phyloP scores from a whole-genome alignment of 2,797 vertebrate species.

The Lycodopsis pacificus region DNA sequence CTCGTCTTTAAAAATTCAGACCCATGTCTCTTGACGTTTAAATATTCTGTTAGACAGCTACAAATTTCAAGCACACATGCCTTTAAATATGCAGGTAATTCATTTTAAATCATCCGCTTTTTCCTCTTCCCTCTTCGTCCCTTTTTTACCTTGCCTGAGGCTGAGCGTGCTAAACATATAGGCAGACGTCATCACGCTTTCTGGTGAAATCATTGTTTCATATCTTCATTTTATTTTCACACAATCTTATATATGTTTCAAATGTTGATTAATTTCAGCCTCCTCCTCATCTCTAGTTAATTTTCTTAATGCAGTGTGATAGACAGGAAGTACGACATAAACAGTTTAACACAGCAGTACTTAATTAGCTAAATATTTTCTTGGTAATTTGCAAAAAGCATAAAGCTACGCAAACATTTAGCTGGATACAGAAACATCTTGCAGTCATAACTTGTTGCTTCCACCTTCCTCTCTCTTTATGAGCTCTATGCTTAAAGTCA shows the following conservation, averaged over 20 bases:
- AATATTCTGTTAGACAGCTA: slow-evolving; percentile 15
- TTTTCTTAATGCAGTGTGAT: slow-evolving; percentile 4
- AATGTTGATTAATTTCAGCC: neutral
- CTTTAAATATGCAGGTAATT: neutral
- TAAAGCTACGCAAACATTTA: slow-evolving; percentile 7
- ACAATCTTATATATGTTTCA: neutral
- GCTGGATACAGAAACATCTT: slow-evolving; percentile 16
- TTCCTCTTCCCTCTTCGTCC: neutral
- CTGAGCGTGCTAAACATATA: neutral
- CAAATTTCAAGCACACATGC: slow-evolving; percentile 6
- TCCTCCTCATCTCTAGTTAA: neutral
- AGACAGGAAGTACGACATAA: neutral
- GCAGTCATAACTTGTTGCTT: slow-evolving; percentile 16
- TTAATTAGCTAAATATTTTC: neutral
- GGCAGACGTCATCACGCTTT: neutral
- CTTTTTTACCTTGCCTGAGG: neutral
- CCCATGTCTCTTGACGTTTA: slow-evolving; percentile 8
- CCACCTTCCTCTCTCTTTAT: slow-evolving; percentile 15
- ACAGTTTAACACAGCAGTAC: neutral
- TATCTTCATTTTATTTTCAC: neutral
- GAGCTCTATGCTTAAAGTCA: slow-evolving; percentile 40
- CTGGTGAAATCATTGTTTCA: neutral
- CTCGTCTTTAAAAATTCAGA: neutral
- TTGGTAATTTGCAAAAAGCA: neutral
- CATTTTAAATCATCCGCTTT: neutral